Conservation (phyloP, 2,888 invertebrate species). For the Drosophila paracracens region DNA sequence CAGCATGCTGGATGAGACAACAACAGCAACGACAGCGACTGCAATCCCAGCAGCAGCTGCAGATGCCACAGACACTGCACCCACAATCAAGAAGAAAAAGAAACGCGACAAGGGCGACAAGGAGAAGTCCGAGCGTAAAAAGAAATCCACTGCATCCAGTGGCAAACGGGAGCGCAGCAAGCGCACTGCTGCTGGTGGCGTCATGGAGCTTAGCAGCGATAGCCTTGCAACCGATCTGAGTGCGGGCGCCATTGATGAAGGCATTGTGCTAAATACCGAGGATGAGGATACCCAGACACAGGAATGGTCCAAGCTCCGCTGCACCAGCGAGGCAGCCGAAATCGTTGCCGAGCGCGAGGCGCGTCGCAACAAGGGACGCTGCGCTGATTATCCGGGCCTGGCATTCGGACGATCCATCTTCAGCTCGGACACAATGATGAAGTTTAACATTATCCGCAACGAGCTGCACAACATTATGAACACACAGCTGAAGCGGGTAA, state of each 20-base stretch:
- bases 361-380: slow-evolving; percentile 90
- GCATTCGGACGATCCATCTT: slow-evolving; percentile 96
- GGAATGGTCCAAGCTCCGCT: slow-evolving; percentile 93
- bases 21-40: slow-evolving; percentile 11
- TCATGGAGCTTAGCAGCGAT: slow-evolving; percentile 71
- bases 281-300: slow-evolving; percentile 92
- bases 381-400: slow-evolving; percentile 96
- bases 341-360: slow-evolving; percentile 94
- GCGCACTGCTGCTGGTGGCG: slow-evolving; percentile 31
- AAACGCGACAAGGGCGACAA: slow-evolving; percentile 70
- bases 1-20: slow-evolving; percentile 80
- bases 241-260: slow-evolving; percentile 85
- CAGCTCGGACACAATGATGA: slow-evolving; percentile 98
- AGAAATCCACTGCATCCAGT: slow-evolving; percentile 58
- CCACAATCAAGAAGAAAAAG: slow-evolving; percentile 61
- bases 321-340: slow-evolving; percentile 95
- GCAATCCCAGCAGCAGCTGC: slow-evolving; percentile 1
- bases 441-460: slow-evolving; percentile 97
- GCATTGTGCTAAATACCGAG: slow-evolving; percentile 85
- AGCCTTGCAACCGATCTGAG: slow-evolving; percentile 73
- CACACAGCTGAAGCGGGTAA: slow-evolving; percentile 97
- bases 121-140: slow-evolving; percentile 78
- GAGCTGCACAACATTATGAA: slow-evolving; percentile 99
- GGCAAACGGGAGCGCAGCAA: slow-evolving; percentile 74
- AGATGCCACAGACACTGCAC: slow-evolving; percentile 12